Conservation (phyloP, 2,113 vertebrate species). For the Callionymus lyra region DNA sequence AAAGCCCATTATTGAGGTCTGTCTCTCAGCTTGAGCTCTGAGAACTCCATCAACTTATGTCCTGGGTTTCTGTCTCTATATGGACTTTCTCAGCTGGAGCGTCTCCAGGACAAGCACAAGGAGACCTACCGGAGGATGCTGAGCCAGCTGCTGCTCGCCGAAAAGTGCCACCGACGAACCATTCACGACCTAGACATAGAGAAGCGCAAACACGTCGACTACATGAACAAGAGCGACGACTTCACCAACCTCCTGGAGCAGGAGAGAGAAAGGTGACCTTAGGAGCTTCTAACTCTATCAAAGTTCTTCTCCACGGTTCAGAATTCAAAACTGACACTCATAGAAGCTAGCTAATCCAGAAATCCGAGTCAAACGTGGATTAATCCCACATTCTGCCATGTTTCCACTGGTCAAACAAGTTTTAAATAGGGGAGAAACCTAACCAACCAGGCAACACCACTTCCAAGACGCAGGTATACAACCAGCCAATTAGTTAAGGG, state of each 20-base stretch:
- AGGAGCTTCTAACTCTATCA: no score
- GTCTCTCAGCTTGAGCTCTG: neutral
- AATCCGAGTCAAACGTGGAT: no score
- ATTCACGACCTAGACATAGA: constrained; percentile 88
- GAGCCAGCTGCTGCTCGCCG: constrained; percentile 87
- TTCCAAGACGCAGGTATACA: no score
- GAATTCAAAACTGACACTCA: no score
- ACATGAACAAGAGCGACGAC: constrained; percentile 98
- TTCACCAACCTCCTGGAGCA: constrained; percentile 98
- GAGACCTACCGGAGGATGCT: constrained; percentile 94
- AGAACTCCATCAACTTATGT: neutral
- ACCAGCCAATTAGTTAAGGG: no score
- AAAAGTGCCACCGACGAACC: constrained; percentile 88
- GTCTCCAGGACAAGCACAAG: constrained; percentile 87
- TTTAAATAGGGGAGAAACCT: no score
- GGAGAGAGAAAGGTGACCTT: constrained; percentile 85
- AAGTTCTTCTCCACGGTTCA: no score
- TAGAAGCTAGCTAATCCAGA: no score
- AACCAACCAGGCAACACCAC: no score
- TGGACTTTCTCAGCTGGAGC: constrained; percentile 75
- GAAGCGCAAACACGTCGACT: constrained; percentile 90
- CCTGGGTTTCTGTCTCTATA: neutral
- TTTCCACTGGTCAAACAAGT: no score
- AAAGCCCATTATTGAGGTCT: constrained; percentile 87
- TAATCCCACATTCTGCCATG: no score